Conservation (phyloP, 2,113 vertebrate genomes). For the Tachysurus vachellii region DNA sequence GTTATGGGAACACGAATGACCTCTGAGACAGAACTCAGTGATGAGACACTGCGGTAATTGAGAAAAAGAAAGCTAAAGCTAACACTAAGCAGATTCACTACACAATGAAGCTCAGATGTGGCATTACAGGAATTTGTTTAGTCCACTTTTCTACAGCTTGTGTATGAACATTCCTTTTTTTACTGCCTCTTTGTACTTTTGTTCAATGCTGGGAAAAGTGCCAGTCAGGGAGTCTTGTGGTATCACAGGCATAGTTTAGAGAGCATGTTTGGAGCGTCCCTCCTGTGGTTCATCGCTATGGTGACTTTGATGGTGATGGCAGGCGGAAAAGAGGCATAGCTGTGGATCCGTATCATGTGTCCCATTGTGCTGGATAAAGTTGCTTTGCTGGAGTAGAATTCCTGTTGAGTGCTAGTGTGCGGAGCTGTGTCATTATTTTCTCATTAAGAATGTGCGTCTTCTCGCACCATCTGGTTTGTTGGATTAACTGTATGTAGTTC, state of each 20-base stretch:
- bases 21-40: slow-evolving; percentile 12
- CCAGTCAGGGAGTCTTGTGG: neutral
- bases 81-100: neutral
- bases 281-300: slow-evolving; percentile 11
- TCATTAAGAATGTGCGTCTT: slow-evolving; percentile 41
- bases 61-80: neutral
- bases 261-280: slow-evolving; percentile 8
- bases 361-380: slow-evolving; percentile 43
- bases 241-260: slow-evolving; percentile 18
- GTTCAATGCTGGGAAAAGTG: slow-evolving; percentile 11
- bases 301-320: slow-evolving; percentile 15
- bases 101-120: slow-evolving; percentile 17
- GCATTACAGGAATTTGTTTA: slow-evolving; percentile 7
- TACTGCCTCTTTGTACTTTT: slow-evolving; percentile 1
- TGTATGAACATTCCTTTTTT: slow-evolving; percentile 23
- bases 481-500: neutral
- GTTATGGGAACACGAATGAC: slow-evolving; percentile 19
- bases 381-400: slow-evolving; percentile 43
- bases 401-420: slow-evolving; percentile 37
- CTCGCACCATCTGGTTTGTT: slow-evolving; percentile 44
- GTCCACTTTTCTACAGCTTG: neutral
- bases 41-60: slow-evolving; percentile 3
- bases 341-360: slow-evolving; percentile 41
- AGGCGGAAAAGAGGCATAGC: slow-evolving; percentile 10
- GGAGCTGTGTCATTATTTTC: slow-evolving; percentile 41